Percentiles rank a stretch among this genome's conserved stretches.
Conservation (phyloP, 1,140 invertebrate species). For the Scaptodrosophila lebanonensis region DNA sequence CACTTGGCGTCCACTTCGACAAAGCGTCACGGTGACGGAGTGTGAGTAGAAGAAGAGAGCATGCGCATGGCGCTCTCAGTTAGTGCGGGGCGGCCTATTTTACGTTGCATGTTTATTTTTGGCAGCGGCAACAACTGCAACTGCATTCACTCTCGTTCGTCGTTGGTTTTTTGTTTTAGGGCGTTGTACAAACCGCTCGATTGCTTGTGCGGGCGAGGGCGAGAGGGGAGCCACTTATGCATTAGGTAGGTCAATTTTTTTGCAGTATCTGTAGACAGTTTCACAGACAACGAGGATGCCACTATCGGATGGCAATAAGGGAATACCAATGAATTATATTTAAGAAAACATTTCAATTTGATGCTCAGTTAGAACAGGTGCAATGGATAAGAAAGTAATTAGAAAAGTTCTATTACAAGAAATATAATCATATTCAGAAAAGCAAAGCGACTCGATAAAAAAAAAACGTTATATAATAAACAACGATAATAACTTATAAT, state of each 20-base stretch:
- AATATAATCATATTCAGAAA: no score
- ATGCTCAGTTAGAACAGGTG: no score
- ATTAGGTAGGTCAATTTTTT: conserved; percentile 16
- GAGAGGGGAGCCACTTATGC: not conserved
- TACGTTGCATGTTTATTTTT: conserved; percentile 66
- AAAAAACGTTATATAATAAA: no score
- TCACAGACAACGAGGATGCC: no score
- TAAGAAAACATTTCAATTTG: no score
- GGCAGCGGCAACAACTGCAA: conserved; percentile 27
- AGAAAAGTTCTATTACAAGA: no score
- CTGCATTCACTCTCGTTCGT: conserved; percentile 62
- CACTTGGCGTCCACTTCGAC: conserved; percentile 35
- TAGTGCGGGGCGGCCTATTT: conserved; percentile 55
- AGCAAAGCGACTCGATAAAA: no score
- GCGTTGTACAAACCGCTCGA: conserved; percentile 50
- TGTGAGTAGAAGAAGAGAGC: conserved; percentile 18
- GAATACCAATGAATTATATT: no score
- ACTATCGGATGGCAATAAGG: no score
- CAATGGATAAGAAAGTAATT: no score
- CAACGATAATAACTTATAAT: no score
- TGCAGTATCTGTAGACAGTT: no score
- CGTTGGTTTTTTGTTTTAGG: conserved; percentile 46
- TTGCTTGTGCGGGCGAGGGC: not conserved
- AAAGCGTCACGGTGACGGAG: not conserved
- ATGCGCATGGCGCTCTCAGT: conserved; percentile 19